Conservation (phyloP, 2,113 vertebrate genomes). For the Rattus norvegicus region GRCr8 NC_086025.1:118181501-118182000, state of each 20-base stretch:
- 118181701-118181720: neutral
- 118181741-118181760: neutral
- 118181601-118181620: neutral
- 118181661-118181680: neutral
- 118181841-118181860: neutral
- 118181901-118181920: neutral
- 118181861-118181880: neutral
- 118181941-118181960: neutral
- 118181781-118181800: neutral
- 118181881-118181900: neutral
- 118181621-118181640: neutral
- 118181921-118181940: neutral
- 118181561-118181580: neutral
- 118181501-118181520: neutral
- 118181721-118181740: neutral
- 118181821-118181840: neutral
- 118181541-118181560: neutral
- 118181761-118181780: no score
- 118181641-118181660: neutral
- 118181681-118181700: neutral
- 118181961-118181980: neutral
- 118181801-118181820: neutral
- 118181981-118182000: neutral
- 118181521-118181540: neutral
- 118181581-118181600: neutral